A percentile compares a stretch with the other conserved stretches of the same genome.
These are phyloP conservation scores for Atta texana DNA, from an alignment of 1,140 invertebrate species.

Conservation along the genomic window DNA sequence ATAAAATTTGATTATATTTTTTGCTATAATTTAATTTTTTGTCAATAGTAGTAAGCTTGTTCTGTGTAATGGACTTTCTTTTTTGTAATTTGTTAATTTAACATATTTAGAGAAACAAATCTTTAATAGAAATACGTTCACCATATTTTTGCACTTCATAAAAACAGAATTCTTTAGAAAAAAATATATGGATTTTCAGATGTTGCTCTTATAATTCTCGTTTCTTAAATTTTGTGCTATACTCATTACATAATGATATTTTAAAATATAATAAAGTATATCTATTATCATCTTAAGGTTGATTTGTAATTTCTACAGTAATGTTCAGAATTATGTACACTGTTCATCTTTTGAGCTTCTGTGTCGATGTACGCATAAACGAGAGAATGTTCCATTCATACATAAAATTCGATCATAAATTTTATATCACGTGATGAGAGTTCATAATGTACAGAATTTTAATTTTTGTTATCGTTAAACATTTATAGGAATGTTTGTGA, in stretches of 20 bases:
- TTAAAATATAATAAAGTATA: constrained; percentile 63
- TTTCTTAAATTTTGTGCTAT: constrained; percentile 52
- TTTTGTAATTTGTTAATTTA: constrained; percentile 9
- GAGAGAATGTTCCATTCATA: constrained; percentile 11
- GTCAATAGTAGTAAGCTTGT: background rate
- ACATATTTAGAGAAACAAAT: constrained; percentile 6
- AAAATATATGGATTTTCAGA: constrained; percentile 30
- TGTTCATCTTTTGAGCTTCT: constrained; percentile 35
- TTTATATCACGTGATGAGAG: background rate
- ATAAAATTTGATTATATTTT: constrained; percentile 1
- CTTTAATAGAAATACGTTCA: constrained; percentile 32
- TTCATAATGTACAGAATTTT: constrained; percentile 35
- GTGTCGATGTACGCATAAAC: constrained; percentile 49
- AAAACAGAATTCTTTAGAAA: constrained; percentile 36
- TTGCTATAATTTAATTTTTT: background rate
- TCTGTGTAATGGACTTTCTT: constrained; percentile 25
- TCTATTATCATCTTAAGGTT: constrained; percentile 59
- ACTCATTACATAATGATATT: constrained; percentile 44
- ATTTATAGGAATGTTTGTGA: constrained; percentile 67
- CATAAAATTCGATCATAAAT: constrained; percentile 11
- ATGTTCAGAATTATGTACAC: constrained; percentile 43
- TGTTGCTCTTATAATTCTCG: constrained; percentile 6
- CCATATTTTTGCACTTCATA: background rate
- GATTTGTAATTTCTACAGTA: constrained; percentile 24
- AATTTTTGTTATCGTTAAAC: constrained; percentile 48